phyloP scores from a whole-genome alignment of 2,888 invertebrate genomes.

The Cheilosia variabilis region DNA sequence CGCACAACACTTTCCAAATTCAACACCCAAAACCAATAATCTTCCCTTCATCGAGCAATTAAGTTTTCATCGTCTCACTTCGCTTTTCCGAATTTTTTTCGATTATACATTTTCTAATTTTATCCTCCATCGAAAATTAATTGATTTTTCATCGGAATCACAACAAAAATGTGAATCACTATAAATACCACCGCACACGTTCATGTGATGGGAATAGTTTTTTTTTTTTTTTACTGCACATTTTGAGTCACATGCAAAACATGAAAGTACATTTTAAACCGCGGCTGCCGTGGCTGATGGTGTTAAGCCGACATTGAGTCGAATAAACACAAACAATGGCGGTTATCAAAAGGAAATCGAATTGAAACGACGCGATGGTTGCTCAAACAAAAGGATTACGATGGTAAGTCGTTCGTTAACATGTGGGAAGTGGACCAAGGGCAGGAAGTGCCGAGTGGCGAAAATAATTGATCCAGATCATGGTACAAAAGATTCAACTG shows the following conservation, averaged over 20 bases:
- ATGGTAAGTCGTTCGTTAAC: background rate
- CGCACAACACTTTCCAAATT: conserved; percentile 34
- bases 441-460: conserved; percentile 6
- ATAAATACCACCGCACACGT: conserved; percentile 18
- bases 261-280: background rate
- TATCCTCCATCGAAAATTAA: conserved; percentile 64
- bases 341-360: conserved; percentile 19
- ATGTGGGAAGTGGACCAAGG: conserved; percentile 39
- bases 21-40: conserved; percentile 65
- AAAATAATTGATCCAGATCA: conserved; percentile 2
- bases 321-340: conserved; percentile 4
- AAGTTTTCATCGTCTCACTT: conserved; percentile 66
- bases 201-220: conserved; percentile 30
- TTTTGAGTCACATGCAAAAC: conserved; percentile 21
- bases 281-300: background rate
- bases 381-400: conserved; percentile 32
- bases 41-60: conserved; percentile 49
- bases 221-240: background rate
- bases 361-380: conserved; percentile 11
- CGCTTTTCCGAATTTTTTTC: conserved; percentile 18
- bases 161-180: conserved; percentile 29
- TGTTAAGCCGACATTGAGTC: conserved; percentile 17
- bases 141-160: conserved; percentile 73
- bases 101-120: conserved; percentile 49
- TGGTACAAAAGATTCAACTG: background rate